A percentile compares a stretch with the other conserved stretches of the same genome.
These are phyloP conservation scores for Thomomys bottae DNA, from an alignment of 2,113 vertebrate species.

Conservation along the genomic window DNA sequence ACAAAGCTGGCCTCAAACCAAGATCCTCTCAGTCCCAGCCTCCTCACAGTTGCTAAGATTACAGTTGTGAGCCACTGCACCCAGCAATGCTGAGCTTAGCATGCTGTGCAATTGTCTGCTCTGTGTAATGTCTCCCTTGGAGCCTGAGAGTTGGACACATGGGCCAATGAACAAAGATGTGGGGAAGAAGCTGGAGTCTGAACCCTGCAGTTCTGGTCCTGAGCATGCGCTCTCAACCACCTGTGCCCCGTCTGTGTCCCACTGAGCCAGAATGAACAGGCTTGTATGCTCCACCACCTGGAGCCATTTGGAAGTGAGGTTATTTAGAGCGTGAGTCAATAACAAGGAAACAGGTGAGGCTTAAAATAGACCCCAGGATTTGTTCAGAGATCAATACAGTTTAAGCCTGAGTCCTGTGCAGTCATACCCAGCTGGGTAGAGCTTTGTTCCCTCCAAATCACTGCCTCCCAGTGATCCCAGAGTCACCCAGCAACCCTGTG, in stretches of 20 bases:
- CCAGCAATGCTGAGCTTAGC: background rate
- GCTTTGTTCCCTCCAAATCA: slow-evolving; percentile 30
- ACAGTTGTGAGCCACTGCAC: background rate
- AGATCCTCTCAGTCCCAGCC: too few relatives aligned
- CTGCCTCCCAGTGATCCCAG: background rate
- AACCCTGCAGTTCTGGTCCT: background rate
- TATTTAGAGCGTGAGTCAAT: slow-evolving; percentile 1
- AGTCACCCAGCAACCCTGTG: background rate
- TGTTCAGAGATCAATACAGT: background rate
- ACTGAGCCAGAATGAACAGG: background rate
- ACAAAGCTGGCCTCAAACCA: too few relatives aligned
- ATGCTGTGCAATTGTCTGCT: background rate
- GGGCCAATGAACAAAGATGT: background rate
- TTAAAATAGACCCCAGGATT: slow-evolving; percentile 51
- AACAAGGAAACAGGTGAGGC: slow-evolving; percentile 35
- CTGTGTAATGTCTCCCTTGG: background rate
- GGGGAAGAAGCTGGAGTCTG: background rate
- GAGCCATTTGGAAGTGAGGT: background rate
- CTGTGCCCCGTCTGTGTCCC: background rate
- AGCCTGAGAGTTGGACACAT: background rate
- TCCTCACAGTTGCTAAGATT: background rate
- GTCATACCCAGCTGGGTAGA: background rate
- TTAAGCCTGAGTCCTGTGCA: background rate
- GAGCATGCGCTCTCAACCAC: accelerated
- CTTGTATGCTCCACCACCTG: background rate